Conservation (phyloP, 2,888 invertebrate genomes). For the Eupithecia dodoneata region DNA sequence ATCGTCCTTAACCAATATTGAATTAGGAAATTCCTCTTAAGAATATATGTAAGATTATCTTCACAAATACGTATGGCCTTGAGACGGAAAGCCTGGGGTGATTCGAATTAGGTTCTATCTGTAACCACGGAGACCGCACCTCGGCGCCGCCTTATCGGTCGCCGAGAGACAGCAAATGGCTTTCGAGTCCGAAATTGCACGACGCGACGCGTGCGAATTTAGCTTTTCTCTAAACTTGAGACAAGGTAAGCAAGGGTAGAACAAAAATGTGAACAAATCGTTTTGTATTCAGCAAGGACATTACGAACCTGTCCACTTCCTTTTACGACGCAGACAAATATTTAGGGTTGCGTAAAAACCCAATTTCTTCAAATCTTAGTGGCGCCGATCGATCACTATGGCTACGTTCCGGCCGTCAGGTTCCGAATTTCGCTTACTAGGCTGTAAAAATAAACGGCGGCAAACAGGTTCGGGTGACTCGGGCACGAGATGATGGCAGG, state of each 20-base stretch:
- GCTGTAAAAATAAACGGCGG: slow-evolving; percentile 70
- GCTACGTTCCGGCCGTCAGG: slow-evolving; percentile 46
- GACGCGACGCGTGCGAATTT: slow-evolving; percentile 48
- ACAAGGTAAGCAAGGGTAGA: neutral
- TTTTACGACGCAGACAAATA: slow-evolving; percentile 25
- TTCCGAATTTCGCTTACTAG: slow-evolving; percentile 56
- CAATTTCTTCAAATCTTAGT: slow-evolving; percentile 35
- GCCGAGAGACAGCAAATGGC: slow-evolving; percentile 51
- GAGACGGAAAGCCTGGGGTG: slow-evolving; percentile 37
- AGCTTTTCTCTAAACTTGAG: slow-evolving; percentile 35
- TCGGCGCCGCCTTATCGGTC: slow-evolving; percentile 45
- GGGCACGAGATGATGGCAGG: slow-evolving; percentile 51
- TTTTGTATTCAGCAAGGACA: slow-evolving; percentile 17
- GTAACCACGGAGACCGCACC: slow-evolving; percentile 40
- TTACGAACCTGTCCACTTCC: slow-evolving; percentile 9
- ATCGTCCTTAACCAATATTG: neutral
- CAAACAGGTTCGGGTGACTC: slow-evolving; percentile 55
- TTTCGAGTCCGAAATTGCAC: slow-evolving; percentile 55
- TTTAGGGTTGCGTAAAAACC: slow-evolving; percentile 26
- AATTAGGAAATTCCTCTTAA: slow-evolving; percentile 5
- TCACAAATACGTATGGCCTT: slow-evolving; percentile 41
- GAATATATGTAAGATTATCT: slow-evolving; percentile 33
- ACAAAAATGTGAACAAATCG: slow-evolving; percentile 1
- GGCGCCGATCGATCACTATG: slow-evolving; percentile 41
- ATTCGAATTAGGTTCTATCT: slow-evolving; percentile 42